These are phyloP conservation scores for Geopemphigus sp. DNA, from an alignment of 1,140 invertebrate species.

Conservation along the genomic window DNA sequence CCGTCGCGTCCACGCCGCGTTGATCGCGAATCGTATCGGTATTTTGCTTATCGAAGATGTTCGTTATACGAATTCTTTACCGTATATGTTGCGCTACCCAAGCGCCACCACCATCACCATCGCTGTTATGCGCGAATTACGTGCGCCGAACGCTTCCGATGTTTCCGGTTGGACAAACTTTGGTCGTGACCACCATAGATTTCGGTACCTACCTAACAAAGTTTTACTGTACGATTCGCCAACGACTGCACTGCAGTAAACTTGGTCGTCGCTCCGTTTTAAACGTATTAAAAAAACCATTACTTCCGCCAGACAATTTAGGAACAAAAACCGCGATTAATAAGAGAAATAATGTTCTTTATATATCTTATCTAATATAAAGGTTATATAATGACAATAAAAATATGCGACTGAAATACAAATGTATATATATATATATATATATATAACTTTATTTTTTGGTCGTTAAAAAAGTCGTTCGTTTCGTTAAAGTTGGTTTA, in stretches of 20 bases:
- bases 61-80: slow-evolving; percentile 6
- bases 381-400: too few relatives aligned
- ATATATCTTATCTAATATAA: too few relatives aligned
- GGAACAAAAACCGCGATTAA: background rate
- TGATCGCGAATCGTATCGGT: too few relatives aligned
- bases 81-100: background rate
- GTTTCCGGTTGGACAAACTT: slow-evolving; percentile 39
- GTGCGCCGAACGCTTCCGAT: slow-evolving; percentile 12
- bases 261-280: background rate
- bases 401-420: too few relatives aligned
- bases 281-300: background rate
- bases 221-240: slow-evolving; percentile 1
- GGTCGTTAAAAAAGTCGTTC: too few relatives aligned
- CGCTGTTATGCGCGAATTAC: slow-evolving; percentile 26
- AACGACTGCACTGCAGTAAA: slow-evolving; percentile 36
- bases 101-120: background rate
- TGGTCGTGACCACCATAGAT: slow-evolving; percentile 20
- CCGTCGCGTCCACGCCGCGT: too few relatives aligned
- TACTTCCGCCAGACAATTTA: background rate
- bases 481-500: too few relatives aligned
- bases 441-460: too few relatives aligned
- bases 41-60: background rate
- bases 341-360: background rate
- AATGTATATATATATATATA: too few relatives aligned
- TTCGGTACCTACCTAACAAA: slow-evolving; percentile 7